Percentiles rank a stretch among this genome's conserved stretches.
These are phyloP conservation scores for Macrotis lagotis DNA, from an alignment of 2,113 vertebrate species.

Conservation along the genomic window DNA sequence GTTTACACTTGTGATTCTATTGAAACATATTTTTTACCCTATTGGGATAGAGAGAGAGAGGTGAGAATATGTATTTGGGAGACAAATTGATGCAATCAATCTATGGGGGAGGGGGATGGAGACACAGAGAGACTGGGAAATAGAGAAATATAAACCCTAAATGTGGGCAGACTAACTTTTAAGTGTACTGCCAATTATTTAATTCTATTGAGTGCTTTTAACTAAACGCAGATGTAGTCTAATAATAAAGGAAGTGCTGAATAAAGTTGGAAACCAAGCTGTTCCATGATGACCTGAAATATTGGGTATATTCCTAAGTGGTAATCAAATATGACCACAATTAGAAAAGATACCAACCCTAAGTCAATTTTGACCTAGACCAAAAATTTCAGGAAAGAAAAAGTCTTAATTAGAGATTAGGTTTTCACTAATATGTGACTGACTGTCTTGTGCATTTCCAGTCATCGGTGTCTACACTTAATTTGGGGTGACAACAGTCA, in stretches of 20 bases:
- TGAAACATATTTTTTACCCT: not conserved
- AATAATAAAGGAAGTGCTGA: slow-evolving; percentile 48
- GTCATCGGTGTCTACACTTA: not conserved
- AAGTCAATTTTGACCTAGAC: slow-evolving; percentile 21
- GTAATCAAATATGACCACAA: slow-evolving; percentile 1
- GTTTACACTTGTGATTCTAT: not conserved
- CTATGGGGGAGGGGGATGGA: not conserved
- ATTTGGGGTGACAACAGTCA: not conserved
- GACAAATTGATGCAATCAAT: not conserved
- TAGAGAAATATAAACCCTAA: slow-evolving; percentile 45
- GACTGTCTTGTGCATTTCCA: not conserved
- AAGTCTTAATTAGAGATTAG: not conserved
- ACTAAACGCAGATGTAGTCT: not conserved
- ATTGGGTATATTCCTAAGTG: slow-evolving; percentile 32
- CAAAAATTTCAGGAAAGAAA: not conserved
- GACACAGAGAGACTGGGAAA: not conserved
- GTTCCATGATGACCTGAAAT: not conserved
- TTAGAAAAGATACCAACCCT: slow-evolving; percentile 7
- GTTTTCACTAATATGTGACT: slow-evolving; percentile 12
- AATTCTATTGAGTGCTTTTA: slow-evolving; percentile 23
- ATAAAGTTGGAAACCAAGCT: slow-evolving; percentile 14
- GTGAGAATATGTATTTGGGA: no score
- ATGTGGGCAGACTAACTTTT: slow-evolving; percentile 16
- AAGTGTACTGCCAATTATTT: slow-evolving; percentile 1
- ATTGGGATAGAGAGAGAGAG: not conserved